These are phyloP conservation scores for Pelvicachromis taeniatus DNA, from an alignment of 2,113 vertebrate genomes.

Conservation along the genomic window DNA sequence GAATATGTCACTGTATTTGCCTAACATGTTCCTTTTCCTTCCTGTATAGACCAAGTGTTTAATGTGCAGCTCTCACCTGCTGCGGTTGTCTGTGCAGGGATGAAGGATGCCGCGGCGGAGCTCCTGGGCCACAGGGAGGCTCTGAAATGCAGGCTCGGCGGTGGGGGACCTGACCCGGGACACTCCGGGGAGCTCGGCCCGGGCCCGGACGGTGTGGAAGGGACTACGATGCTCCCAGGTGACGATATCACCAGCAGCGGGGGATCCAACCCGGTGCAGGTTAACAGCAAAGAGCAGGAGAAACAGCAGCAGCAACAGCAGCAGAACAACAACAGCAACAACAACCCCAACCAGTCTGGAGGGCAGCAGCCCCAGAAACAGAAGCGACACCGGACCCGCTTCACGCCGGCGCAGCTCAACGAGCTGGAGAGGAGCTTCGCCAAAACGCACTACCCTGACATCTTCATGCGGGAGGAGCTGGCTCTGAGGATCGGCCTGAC, in stretches of 20 bases:
- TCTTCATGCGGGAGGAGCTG: slow-evolving; percentile 95
- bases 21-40: slow-evolving; percentile 16
- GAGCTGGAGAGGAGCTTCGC: slow-evolving; percentile 95
- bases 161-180: slow-evolving; percentile 83
- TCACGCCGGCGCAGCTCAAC: slow-evolving; percentile 94
- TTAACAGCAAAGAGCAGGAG: slow-evolving; percentile 84
- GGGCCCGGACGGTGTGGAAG: slow-evolving; percentile 86
- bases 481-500: slow-evolving; percentile 91
- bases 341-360: slow-evolving; percentile 61
- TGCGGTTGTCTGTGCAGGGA: slow-evolving; percentile 75
- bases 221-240: slow-evolving; percentile 86
- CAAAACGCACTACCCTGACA: slow-evolving; percentile 95
- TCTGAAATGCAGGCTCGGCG: slow-evolving; percentile 88
- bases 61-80: slow-evolving; percentile 16
- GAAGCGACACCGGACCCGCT: slow-evolving; percentile 93
- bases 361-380: slow-evolving; percentile 89
- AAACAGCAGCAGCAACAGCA: slow-evolving; percentile 77
- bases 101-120: slow-evolving; percentile 93
- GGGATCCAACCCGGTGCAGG: slow-evolving; percentile 83
- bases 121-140: slow-evolving; percentile 93
- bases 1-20: not conserved
- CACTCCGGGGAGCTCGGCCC: slow-evolving; percentile 86
- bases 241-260: slow-evolving; percentile 87
- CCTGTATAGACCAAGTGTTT: not conserved
- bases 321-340: slow-evolving; percentile 12